Evolutionary conservation across 64 coral and sea anemone genomes (phyloP).

Genomic region (Montipora efflorescens): DNA sequence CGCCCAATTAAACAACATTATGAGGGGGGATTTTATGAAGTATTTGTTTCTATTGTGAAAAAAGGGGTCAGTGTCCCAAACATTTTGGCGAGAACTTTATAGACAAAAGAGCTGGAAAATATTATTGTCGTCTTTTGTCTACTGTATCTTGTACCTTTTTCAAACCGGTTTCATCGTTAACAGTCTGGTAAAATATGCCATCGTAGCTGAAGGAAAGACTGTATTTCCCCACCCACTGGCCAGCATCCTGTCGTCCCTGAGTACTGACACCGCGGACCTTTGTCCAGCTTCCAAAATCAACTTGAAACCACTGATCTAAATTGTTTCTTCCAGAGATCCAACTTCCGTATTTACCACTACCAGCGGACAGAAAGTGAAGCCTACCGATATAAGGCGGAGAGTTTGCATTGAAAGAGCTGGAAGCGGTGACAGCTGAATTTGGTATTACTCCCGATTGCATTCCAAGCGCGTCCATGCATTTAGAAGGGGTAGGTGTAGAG

Average conservation of each 20-base stretch:
- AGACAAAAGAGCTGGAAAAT: too few relatives aligned
- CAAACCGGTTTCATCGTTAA: neutral
- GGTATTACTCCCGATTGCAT: constrained; percentile 21
- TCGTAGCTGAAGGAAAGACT: constrained; percentile 30
- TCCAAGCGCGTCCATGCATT: constrained; percentile 50
- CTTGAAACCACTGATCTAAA: constrained; percentile 45
- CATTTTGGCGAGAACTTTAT: too few relatives aligned
- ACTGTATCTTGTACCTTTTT: neutral
- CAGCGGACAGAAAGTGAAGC: constrained; percentile 23
- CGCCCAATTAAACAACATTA: too few relatives aligned
- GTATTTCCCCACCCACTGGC: constrained; percentile 59
- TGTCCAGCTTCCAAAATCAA: constrained; percentile 43
- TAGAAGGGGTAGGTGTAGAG: neutral
- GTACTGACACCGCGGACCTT: constrained; percentile 19
- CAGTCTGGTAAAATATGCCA: neutral
- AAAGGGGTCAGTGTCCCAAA: too few relatives aligned
- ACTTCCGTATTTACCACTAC: constrained; percentile 15
- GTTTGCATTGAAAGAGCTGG: constrained; percentile 2
- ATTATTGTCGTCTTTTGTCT: too few relatives aligned
- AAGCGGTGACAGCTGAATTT: constrained; percentile 44
- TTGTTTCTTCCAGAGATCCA: constrained; percentile 44
- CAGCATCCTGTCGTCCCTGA: constrained; percentile 29
- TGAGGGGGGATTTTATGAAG: too few relatives aligned
- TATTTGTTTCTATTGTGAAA: too few relatives aligned
- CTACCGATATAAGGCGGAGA: constrained; percentile 29